Evolutionary conservation across 2,888 invertebrate species (phyloP).

Genomic region (Tineola bisselliella): DNA sequence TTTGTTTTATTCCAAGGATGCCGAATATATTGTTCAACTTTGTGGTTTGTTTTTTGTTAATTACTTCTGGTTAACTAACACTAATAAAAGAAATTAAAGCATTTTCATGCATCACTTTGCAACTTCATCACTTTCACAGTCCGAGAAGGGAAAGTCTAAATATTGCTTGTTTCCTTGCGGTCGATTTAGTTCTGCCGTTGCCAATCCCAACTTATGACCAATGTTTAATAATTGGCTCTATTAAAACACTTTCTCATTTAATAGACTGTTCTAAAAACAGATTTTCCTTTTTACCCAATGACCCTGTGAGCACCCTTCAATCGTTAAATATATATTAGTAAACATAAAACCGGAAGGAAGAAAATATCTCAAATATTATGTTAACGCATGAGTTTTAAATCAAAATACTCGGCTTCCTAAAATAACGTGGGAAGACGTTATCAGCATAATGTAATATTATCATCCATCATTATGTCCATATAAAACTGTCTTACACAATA

Average conservation of each 20-base stretch:
- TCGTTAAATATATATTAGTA: too few relatives aligned
- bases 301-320: too few relatives aligned
- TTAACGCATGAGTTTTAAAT: neutral
- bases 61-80: neutral
- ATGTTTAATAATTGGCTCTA: neutral
- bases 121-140: slow-evolving; percentile 62
- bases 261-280: too few relatives aligned
- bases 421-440: neutral
- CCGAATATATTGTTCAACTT: neutral
- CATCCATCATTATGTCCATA: neutral
- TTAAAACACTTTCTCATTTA: neutral
- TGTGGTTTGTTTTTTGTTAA: neutral
- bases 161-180: slow-evolving; percentile 62
- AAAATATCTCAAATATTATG: too few relatives aligned
- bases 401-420: neutral
- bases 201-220: neutral
- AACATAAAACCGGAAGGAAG: too few relatives aligned
- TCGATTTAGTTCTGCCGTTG: slow-evolving; percentile 37
- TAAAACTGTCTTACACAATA: neutral
- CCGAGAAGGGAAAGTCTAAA: slow-evolving; percentile 60
- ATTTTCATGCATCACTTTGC: neutral
- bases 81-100: neutral
- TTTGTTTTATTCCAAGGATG: neutral
- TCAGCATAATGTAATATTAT: neutral
- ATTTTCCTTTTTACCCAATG: too few relatives aligned